phyloP scores from a whole-genome alignment of 2,888 invertebrate species.

The Caradrina kadenii region DNA sequence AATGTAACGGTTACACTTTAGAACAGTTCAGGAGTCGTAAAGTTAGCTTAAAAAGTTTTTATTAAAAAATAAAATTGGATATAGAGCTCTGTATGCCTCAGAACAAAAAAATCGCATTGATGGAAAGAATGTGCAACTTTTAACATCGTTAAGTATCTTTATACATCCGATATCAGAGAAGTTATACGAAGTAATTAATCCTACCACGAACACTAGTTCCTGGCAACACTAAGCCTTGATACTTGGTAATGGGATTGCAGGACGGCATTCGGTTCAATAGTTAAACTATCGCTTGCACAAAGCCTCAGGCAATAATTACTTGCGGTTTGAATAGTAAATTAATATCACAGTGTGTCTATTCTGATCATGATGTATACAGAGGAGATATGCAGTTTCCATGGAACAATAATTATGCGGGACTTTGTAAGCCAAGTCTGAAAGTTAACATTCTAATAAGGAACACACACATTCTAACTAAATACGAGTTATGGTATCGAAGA shows the following conservation, averaged over 20 bases:
- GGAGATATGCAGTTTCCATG: neutral
- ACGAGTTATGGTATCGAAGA: too few species aligned
- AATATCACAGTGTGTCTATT: constrained; percentile 3
- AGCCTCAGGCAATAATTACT: neutral
- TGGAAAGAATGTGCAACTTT: too few species aligned
- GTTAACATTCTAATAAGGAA: neutral
- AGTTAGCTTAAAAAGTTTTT: too few species aligned
- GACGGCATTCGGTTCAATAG: neutral
- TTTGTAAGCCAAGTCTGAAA: neutral
- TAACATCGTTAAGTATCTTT: too few species aligned
- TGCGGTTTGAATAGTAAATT: neutral
- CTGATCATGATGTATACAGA: neutral
- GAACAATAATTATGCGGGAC: neutral
- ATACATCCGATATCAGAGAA: too few species aligned
- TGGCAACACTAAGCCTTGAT: neutral
- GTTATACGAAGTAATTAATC: neutral
- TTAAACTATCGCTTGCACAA: neutral
- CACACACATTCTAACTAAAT: too few species aligned
- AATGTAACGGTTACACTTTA: too few species aligned
- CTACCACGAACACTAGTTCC: neutral
- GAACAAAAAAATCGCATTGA: too few species aligned
- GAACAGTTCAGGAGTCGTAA: too few species aligned
- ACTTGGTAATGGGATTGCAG: neutral
- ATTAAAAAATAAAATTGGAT: too few species aligned
- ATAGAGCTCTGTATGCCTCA: too few species aligned